Evolutionary conservation across 2,113 vertebrate genomes (phyloP), one percentile per base, ranked within the genome.

Genomic region (Nothobranchius kuhntae): DNA sequence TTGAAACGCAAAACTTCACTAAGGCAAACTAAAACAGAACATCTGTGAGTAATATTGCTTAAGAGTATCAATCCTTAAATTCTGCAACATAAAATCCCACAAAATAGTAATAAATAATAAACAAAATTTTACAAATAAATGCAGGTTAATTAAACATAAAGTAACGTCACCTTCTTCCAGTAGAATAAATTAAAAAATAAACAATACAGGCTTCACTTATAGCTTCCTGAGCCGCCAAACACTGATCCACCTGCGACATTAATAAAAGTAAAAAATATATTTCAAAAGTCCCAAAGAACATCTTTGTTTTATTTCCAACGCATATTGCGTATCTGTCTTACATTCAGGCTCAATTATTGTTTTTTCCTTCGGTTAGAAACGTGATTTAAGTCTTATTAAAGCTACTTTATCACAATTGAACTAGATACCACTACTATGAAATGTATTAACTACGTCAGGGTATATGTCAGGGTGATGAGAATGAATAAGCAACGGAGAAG

Each of bases 401-500:
- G 55, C 53, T 52, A 24, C 17, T 3, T 12, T 6, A 2, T 15
- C 2, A 45, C n/a, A 17, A 38, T 17, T 14, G 6, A 50, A 73
- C 0, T 0, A 46, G 9, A 30, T n/a, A 14, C 47, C 9, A 54
- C 57, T 48, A 8, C 13, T 3, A 36, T 1, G 57, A 6, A 15
- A 26, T 63, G 30, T 21, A 0, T 8, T 17, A 45, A 0, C 15
- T 56, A 6, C 2, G 13, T 9, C 10, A 21, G 1, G 21, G 21
- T 21, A 21, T 21, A 21, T 21, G 26, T 36, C n/a, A n/a, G 38
- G 6, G 15, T 24, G 13, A 61, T 8, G 61, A 77, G 78, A 64
- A 80, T 82, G 80, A 77, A 68, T 40, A 73, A 56, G 70, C 24
- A 59, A 60, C 48, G 57, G 57, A 52, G 36, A 68, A 73, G 65